Evolutionary conservation across 2,888 invertebrate species (phyloP).

Genomic region (Therioaphis trifolii): DNA sequence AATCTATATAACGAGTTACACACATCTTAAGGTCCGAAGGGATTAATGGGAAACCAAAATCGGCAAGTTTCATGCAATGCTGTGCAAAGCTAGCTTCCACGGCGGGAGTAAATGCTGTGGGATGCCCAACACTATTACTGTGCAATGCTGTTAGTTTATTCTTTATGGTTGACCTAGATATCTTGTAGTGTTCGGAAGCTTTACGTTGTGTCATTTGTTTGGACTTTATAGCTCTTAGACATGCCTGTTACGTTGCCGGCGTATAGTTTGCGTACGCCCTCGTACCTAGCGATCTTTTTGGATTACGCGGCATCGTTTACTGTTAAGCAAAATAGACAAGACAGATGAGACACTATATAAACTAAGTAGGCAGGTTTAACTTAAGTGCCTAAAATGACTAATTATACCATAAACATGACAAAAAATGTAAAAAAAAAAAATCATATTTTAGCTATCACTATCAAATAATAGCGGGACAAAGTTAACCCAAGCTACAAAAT

Average conservation of each 20-base stretch:
- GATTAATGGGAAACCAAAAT: slow-evolving; percentile 17
- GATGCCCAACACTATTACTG: background rate
- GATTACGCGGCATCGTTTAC: slow-evolving; percentile 20
- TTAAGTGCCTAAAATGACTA: background rate
- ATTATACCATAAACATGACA: no score
- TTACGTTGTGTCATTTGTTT: slow-evolving; percentile 35
- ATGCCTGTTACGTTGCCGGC: background rate
- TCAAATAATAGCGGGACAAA: slow-evolving; percentile 24
- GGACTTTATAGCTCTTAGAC: slow-evolving; percentile 7
- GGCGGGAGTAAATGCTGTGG: background rate
- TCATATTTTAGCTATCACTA: no score
- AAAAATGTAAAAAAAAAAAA: slow-evolving; percentile 1
- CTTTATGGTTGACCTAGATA: slow-evolving; percentile 36
- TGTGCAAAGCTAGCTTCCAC: slow-evolving; percentile 10
- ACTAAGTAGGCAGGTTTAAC: no score
- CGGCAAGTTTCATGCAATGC: background rate
- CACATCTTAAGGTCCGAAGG: background rate
- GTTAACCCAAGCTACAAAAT: slow-evolving; percentile 9
- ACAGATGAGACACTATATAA: slow-evolving; percentile 26
- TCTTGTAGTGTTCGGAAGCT: slow-evolving; percentile 45
- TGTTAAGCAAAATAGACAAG: slow-evolving; percentile 36
- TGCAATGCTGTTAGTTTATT: slow-evolving; percentile 22
- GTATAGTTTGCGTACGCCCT: slow-evolving; percentile 7
- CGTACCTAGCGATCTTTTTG: background rate
- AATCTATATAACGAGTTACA: slow-evolving; percentile 12